Base-by-base conservation (phyloP, 2,113 vertebrate species). In the Pteropus alecto region DNA sequence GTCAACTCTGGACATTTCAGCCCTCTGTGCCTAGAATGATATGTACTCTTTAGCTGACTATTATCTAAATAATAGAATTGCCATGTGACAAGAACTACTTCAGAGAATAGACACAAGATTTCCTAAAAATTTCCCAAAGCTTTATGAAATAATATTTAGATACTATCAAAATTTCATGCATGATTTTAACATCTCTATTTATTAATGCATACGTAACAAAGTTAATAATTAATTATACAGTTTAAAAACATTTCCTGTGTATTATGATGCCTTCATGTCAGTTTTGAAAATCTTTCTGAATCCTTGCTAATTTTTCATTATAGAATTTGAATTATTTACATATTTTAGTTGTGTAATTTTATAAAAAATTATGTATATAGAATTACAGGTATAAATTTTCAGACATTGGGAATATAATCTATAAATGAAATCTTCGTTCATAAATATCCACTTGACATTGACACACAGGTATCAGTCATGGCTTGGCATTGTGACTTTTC, bases 221-320 rank as follows among this genome's bases (percentile, higher is more conserved):
- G n/a, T 10, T 56, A 68, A 13, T 73, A 58, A 92, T 85, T 87
- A 68, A 71, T 13, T 43, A 33, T 7, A 68, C 5, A 30, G 2
- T 70, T 84, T 51, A 73, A 77, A 96, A 93, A 78, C 38, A 70
- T 3, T 58, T 3, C 6, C 19, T 10, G 6, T 76, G 2, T 35
- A 19, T 61, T 81, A 74, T 2, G 11, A 33, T 30, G 8, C 0
- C 10, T 85, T 95, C 7, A 15, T 81, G 46, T 16, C 6, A 87
- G 85, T 73, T 97, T 77, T 77, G n/a, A 87, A 92, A 87, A 60
- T 46, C 4, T 92, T 95, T 65, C n/a, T n/a, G 9, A 92, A 81
- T 33, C 12, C 24, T 76, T 93, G 6, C 4, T 88, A 84, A 70
- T 33, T 71, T 77, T 87, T 92, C 13, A 83, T 60, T 46, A 67